Conservation (phyloP, 2,113 vertebrate genomes). For the Trichechus manatus region DNA sequence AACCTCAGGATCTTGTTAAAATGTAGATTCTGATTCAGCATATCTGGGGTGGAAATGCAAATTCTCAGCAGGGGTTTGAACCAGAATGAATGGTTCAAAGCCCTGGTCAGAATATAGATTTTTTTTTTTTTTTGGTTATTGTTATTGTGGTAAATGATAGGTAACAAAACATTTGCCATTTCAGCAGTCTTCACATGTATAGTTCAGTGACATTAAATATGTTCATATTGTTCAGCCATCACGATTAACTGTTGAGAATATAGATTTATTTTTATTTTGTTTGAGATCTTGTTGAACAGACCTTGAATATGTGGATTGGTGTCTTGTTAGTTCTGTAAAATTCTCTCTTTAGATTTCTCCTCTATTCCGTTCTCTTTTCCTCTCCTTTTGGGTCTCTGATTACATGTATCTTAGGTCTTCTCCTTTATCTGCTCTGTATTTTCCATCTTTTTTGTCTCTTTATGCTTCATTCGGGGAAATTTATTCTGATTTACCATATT, state of each 20-base stretch:
- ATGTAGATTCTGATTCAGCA: no score
- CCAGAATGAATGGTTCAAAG: no score
- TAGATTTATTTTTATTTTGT: slow-evolving; percentile 29
- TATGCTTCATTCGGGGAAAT: slow-evolving; percentile 28
- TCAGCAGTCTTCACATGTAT: not conserved
- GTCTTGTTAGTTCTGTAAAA: slow-evolving; percentile 19
- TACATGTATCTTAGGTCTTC: not conserved
- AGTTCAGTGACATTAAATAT: not conserved
- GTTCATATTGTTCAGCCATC: not conserved
- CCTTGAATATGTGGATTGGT: not conserved
- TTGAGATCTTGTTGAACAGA: slow-evolving; percentile 5
- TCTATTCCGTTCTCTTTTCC: not conserved
- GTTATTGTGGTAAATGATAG: not conserved
- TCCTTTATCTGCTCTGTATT: not conserved
- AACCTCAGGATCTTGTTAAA: no score
- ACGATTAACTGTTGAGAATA: not conserved
- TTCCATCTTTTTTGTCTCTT: not conserved
- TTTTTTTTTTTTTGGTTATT: not conserved
- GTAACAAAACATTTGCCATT: not conserved
- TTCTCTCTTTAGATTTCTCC: slow-evolving; percentile 45
- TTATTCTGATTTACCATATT: not conserved
- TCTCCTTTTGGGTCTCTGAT: not conserved
- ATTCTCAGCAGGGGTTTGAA: no score
- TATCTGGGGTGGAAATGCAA: no score
- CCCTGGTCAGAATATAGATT: not conserved